phyloP scores from a whole-genome alignment of 2,797 vertebrate genomes.

The Adrianichthys oophorus region DNA sequence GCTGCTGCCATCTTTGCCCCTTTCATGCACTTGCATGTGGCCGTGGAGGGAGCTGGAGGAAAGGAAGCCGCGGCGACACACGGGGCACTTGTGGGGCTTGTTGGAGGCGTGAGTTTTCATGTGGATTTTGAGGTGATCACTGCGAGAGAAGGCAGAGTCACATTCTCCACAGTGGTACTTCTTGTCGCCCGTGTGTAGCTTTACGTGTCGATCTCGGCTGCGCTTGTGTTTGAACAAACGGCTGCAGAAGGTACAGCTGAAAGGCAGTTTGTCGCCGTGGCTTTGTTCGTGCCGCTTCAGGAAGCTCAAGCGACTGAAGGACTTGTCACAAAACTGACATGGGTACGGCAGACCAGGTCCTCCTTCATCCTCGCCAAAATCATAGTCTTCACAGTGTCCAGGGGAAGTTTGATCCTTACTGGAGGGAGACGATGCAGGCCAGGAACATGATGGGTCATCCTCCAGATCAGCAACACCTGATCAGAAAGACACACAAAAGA shows the following conservation, averaged over 20 bases:
- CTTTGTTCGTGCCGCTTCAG: constrained; percentile 98
- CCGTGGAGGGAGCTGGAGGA: constrained; percentile 96
- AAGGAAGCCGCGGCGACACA: constrained; percentile 96
- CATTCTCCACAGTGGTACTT: constrained; percentile 98
- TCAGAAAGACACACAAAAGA: constrained; percentile 44
- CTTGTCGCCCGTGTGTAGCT: constrained; percentile 97
- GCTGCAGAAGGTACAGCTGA: constrained; percentile 97
- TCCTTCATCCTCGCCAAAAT: constrained; percentile 97
- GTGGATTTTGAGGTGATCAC: constrained; percentile 98
- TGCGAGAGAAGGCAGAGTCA: constrained; percentile 95
- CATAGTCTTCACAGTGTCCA: constrained; percentile 93
- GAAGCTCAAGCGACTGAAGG: constrained; percentile 98
- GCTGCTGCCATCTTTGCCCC: constrained; percentile 89
- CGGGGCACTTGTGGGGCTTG: constrained; percentile 99
- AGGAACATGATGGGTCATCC: constrained; percentile 96
- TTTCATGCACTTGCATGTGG: constrained; percentile 99
- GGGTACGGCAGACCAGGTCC: constrained; percentile 94
- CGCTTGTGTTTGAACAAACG: constrained; percentile 99
- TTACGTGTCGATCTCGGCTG: constrained; percentile 96
- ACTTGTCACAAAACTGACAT: constrained; percentile 98
- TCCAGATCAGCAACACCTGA: constrained; percentile 94
- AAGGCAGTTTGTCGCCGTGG: constrained; percentile 97
- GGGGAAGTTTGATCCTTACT: constrained; percentile 99
- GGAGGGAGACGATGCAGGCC: constrained; percentile 97
- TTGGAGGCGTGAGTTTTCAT: constrained; percentile 98